phyloP scores from a whole-genome alignment of 2,797 vertebrate species.

The Onychomys arenicola region DNA sequence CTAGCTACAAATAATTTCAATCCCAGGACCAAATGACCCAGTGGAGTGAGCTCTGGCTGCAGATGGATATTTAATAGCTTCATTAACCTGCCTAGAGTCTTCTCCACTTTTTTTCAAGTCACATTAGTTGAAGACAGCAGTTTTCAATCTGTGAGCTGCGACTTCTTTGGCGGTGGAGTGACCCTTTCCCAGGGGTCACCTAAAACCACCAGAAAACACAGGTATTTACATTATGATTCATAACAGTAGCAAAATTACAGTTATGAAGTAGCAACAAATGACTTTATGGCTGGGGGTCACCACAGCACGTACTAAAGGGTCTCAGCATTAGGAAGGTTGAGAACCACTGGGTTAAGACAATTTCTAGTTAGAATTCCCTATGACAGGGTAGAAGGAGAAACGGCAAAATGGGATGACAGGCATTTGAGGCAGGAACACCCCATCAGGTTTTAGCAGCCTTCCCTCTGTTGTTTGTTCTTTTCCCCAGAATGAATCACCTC shows the following conservation, averaged over 20 bases:
- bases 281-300: not conserved
- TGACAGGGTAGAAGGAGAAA: slow-evolving; percentile 34
- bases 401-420: not conserved
- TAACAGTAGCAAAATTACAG: not conserved
- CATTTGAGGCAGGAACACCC: not conserved
- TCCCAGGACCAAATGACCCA: not conserved
- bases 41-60: not conserved
- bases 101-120: slow-evolving; percentile 1
- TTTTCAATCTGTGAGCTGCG: not conserved
- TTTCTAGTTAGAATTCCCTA: slow-evolving; percentile 17
- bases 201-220: not conserved
- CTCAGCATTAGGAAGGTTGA: not conserved
- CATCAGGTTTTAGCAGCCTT: not conserved
- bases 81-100: not conserved
- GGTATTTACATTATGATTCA: not conserved
- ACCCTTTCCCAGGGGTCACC: not conserved
- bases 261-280: not conserved
- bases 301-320: not conserved
- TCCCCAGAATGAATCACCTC: not conserved
- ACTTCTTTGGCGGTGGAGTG: not conserved
- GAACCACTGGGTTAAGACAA: not conserved
- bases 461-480: not conserved
- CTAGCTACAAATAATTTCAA: not conserved
- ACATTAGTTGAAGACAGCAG: not conserved
- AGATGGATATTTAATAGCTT: not conserved